These are phyloP conservation scores for Phalanger gymnotis DNA, from an alignment of 2,797 vertebrate species.

Conservation along the genomic window DNA sequence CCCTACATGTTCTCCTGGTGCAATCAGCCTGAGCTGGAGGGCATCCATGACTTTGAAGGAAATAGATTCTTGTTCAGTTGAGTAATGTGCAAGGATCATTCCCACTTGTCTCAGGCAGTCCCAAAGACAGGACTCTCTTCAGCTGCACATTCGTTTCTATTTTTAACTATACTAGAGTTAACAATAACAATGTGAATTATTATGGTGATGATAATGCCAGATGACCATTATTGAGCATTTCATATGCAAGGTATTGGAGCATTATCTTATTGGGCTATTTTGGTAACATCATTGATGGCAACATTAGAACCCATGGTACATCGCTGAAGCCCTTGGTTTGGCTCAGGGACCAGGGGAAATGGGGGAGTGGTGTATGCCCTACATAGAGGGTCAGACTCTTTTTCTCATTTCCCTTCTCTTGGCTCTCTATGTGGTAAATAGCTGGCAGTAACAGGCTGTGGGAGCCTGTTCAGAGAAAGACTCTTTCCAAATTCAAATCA, in stretches of 20 bases:
- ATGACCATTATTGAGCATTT: too few species aligned
- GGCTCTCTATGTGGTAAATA: slow-evolving; percentile 55
- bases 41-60: neutral
- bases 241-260: too few species aligned
- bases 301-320: neutral
- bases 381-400: neutral
- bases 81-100: too few species aligned
- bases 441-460: slow-evolving; percentile 65
- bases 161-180: too few species aligned
- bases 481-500: slow-evolving; percentile 56
- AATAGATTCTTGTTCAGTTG: too few species aligned
- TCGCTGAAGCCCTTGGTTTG: neutral
- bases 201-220: too few species aligned
- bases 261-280: too few species aligned
- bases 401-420: slow-evolving; percentile 43
- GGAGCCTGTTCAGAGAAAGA: slow-evolving; percentile 69
- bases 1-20: neutral
- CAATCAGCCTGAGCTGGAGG: neutral
- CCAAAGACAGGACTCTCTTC: too few species aligned
- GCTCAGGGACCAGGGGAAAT: too few species aligned
- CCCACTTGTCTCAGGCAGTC: too few species aligned
- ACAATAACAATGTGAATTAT: too few species aligned
- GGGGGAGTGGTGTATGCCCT: neutral
- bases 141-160: too few species aligned
- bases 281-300: neutral